These are phyloP conservation scores for Seriola rivoliana DNA, from an alignment of 2,113 vertebrate genomes.

Conservation along the genomic window DNA sequence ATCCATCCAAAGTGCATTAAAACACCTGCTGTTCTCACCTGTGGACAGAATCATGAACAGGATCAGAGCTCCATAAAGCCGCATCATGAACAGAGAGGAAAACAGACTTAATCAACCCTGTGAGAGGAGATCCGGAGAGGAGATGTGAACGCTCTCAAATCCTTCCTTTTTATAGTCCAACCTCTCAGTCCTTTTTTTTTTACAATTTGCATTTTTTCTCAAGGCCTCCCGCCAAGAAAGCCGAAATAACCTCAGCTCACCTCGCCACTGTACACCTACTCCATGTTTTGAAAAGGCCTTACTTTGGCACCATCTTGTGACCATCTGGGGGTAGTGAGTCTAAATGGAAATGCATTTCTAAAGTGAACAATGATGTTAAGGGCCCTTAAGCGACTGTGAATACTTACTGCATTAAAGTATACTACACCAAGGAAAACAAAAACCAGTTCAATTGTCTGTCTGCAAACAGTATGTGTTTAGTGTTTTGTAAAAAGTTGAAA, in stretches of 20 bases:
- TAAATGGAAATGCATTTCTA: no score
- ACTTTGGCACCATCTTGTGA: neutral
- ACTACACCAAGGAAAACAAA: no score
- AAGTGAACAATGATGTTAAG: neutral
- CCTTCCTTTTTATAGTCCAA: neutral
- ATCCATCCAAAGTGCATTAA: neutral
- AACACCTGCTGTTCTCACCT: neutral
- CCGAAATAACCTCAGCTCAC: conserved; percentile 18
- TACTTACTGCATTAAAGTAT: neutral
- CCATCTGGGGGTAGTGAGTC: neutral
- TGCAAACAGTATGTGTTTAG: no score
- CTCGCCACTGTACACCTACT: no score
- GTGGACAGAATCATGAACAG: conserved; percentile 10
- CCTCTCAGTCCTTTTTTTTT: neutral
- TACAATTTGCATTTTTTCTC: conserved; percentile 31
- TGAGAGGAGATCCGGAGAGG: neutral
- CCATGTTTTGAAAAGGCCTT: no score
- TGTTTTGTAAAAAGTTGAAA: no score
- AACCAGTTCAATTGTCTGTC: no score
- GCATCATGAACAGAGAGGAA: conserved; percentile 26
- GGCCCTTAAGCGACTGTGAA: neutral
- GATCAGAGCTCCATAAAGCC: conserved; percentile 47
- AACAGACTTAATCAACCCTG: neutral
- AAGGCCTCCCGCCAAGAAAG: conserved; percentile 14
- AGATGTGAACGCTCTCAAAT: neutral